phyloP scores from a whole-genome alignment of 2,888 invertebrate species.

The Phania funesta region DNA sequence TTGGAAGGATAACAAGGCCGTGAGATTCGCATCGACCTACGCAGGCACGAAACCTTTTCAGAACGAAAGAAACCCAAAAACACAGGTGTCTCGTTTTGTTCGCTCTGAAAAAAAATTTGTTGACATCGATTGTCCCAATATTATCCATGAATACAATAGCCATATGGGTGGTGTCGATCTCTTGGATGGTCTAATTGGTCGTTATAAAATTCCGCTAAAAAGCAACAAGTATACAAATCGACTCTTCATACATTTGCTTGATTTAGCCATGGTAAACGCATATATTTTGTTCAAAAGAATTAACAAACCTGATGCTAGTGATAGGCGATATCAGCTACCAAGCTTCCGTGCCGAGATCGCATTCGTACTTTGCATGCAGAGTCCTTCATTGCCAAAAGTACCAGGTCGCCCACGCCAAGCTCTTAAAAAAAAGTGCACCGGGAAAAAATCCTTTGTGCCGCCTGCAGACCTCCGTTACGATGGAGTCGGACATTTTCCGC shows the following conservation, averaged over 20 bases:
- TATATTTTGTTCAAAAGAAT: conserved; percentile 54
- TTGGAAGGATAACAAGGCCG: conserved; percentile 56
- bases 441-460: conserved; percentile 4
- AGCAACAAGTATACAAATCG: conserved; percentile 58
- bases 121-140: conserved; percentile 56
- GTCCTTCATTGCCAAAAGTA: conserved; percentile 9
- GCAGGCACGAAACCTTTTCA: conserved; percentile 47
- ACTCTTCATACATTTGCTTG: conserved; percentile 57
- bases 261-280: conserved; percentile 57
- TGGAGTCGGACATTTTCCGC: neutral
- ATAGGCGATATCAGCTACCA: conserved; percentile 45
- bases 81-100: conserved; percentile 46
- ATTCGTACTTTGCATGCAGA: conserved; percentile 40
- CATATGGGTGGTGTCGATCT: conserved; percentile 7
- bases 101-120: conserved; percentile 60
- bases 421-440: conserved; percentile 12
- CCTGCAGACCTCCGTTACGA: conserved; percentile 21
- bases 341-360: conserved; percentile 42
- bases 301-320: neutral
- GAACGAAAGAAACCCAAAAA: conserved; percentile 58
- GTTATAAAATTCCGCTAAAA: conserved; percentile 37
- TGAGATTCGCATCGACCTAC: conserved; percentile 42
- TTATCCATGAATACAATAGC: conserved; percentile 27
- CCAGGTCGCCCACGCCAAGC: conserved; percentile 34
- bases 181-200: conserved; percentile 42